Evolutionary conservation across 2,888 invertebrate genomes (phyloP), one percentile per base, ranked within the genome.

Genomic region (Plagodis dolabraria): DNA sequence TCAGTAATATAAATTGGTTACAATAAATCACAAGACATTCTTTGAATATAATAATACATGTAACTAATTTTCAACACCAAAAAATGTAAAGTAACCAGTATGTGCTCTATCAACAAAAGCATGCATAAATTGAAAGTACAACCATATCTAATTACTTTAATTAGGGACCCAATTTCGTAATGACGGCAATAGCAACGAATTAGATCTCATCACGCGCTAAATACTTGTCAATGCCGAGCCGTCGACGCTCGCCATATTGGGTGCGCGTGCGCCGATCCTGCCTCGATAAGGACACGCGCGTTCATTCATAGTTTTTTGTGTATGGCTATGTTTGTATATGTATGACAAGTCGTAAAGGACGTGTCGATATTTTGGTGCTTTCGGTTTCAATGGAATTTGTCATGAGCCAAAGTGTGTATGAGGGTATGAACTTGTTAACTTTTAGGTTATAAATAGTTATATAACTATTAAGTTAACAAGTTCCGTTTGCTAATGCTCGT

Each of bases 291-390:
- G 60, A 60, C 66, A 55, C 64, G 51, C 47, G 33, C 52, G 60
- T 73, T 79, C 80, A 82, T 81, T 82, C 78, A 82, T 79, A 61
- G 66, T 68, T 78, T 79, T 22, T 78, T 79, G 57, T 69, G 50
- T 34, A 48, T 54, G 34, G 44, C 59, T 53, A 60, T 63, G 54
- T 59, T 50, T 68, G 56, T 47, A 22, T 11, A 52, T 57, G 63
- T 61, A 45, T 46, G 54, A 67, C 56, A 52, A 51, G 50, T 62
- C 53, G 49, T 62, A 36, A 33, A 45, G 44, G 42, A 48, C 52
- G 55, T 49, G 46, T 42, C 35, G 59, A 53, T 47, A 50, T 45
- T 38, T 35, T 22, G 7, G 5, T 33, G 50, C 70, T 76, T 72
- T 74, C 69, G 60, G 68, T 76, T 73, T 76, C 69, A 6, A 57